Conservation (phyloP, 2,888 invertebrate species). For the Drosophila affinis region DNA sequence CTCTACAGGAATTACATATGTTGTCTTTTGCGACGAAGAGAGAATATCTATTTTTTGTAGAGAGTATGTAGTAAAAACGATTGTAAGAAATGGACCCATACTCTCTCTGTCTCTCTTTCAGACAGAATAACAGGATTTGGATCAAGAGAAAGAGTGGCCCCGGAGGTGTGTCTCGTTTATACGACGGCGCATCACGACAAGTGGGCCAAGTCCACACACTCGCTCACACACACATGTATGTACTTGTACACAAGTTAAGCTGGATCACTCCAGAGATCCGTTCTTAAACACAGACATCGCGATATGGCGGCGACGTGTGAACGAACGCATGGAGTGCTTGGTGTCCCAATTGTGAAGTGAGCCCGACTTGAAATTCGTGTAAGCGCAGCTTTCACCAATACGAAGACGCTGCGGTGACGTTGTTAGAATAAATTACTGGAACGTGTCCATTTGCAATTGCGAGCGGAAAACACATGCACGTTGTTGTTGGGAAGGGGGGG, state of each 20-base stretch:
- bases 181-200: not conserved
- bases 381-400: constrained; percentile 74
- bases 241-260: not conserved
- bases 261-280: constrained; percentile 2
- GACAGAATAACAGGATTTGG: not conserved
- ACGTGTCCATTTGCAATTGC: constrained; percentile 69
- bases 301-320: constrained; percentile 17
- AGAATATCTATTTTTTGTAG: too few species aligned
- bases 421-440: constrained; percentile 77
- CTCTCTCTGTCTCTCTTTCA: not conserved
- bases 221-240: not conserved
- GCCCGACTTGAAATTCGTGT: constrained; percentile 47
- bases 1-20: too few species aligned
- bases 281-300: not conserved
- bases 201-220: not conserved
- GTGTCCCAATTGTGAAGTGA: constrained; percentile 69
- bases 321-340: constrained; percentile 28
- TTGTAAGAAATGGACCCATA: not conserved
- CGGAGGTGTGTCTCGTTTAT: not conserved
- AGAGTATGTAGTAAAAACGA: too few species aligned
- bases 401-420: constrained; percentile 59
- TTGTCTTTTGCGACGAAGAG: too few species aligned
- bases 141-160: not conserved
- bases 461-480: constrained; percentile 37
- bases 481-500: constrained; percentile 26